phyloP scores from a whole-genome alignment of 2,888 invertebrate genomes.

The Ceratothoa steindachneri region DNA sequence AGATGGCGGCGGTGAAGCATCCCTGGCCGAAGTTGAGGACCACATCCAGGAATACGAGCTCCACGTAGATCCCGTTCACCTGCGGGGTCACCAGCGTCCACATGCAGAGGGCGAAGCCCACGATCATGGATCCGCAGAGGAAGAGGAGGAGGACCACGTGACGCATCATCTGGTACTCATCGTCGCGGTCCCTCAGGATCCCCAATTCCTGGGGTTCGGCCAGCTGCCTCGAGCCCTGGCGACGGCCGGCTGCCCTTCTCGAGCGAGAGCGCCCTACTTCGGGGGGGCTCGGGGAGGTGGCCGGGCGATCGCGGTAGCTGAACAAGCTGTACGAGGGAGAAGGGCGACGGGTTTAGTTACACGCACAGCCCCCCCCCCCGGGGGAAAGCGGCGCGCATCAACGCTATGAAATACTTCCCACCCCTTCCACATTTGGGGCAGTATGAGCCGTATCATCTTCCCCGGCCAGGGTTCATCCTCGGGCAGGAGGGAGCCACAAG shows the following conservation, averaged over 20 bases:
- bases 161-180: constrained; percentile 64
- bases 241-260: too few relatives aligned
- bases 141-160: constrained; percentile 78
- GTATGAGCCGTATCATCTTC: too few relatives aligned
- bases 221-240: constrained; percentile 34
- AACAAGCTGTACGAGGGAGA: constrained; percentile 17
- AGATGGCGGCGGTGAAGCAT: constrained; percentile 75
- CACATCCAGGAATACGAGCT: constrained; percentile 85
- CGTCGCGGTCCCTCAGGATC: constrained; percentile 51
- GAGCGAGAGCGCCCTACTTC: not conserved
- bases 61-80: constrained; percentile 82
- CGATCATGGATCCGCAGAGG: constrained; percentile 79
- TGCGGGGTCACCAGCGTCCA: constrained; percentile 78
- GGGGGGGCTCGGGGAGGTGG: not conserved
- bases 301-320: constrained; percentile 2
- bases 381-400: too few relatives aligned
- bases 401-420: too few relatives aligned
- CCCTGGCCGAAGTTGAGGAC: constrained; percentile 86
- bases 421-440: too few relatives aligned
- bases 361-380: too few relatives aligned
- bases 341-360: too few relatives aligned
- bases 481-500: too few relatives aligned
- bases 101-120: constrained; percentile 74
- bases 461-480: too few relatives aligned
- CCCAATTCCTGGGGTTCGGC: constrained; percentile 51